These are phyloP conservation scores for Dreissena polymorpha DNA, from an alignment of 1,140 invertebrate genomes.

Conservation along the genomic window DNA sequence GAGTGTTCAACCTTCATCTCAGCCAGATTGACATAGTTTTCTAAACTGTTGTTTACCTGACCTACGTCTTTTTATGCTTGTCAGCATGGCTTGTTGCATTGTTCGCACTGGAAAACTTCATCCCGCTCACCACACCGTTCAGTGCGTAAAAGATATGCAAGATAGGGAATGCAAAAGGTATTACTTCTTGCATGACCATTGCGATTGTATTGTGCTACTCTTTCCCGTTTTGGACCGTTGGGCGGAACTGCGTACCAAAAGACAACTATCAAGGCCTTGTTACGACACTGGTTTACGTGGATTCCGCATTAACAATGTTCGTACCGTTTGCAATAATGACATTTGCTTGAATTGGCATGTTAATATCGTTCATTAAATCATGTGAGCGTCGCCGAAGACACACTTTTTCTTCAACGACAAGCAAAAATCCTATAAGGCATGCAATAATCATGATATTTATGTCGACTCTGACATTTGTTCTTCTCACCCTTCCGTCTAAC, in stretches of 20 bases:
- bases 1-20: constrained; percentile 78
- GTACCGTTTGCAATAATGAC: constrained; percentile 80
- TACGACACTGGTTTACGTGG: constrained; percentile 81
- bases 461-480: constrained; percentile 89
- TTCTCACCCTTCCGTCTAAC: constrained; percentile 87
- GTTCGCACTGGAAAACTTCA: constrained; percentile 70
- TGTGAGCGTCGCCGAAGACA: constrained; percentile 35
- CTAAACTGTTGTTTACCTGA: constrained; percentile 72
- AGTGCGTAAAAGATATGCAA: constrained; percentile 67
- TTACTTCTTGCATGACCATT: constrained; percentile 60
- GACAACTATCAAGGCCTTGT: constrained; percentile 71
- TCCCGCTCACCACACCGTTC: constrained; percentile 72
- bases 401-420: constrained; percentile 21
- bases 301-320: constrained; percentile 82
- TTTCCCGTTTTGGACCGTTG: constrained; percentile 69
- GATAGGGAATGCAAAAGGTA: constrained; percentile 61
- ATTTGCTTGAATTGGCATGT: constrained; percentile 33
- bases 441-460: constrained; percentile 90
- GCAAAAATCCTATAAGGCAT: constrained; percentile 82
- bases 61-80: constrained; percentile 73
- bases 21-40: constrained; percentile 68
- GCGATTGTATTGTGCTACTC: constrained; percentile 66
- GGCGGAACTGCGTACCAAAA: constrained; percentile 31
- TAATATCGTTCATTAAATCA: constrained; percentile 17
- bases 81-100: constrained; percentile 77